A percentile compares a stretch with the other conserved stretches of the same genome.
These are phyloP conservation scores for Melieria picta DNA, from an alignment of 2,888 invertebrate genomes.

Conservation along the genomic window DNA sequence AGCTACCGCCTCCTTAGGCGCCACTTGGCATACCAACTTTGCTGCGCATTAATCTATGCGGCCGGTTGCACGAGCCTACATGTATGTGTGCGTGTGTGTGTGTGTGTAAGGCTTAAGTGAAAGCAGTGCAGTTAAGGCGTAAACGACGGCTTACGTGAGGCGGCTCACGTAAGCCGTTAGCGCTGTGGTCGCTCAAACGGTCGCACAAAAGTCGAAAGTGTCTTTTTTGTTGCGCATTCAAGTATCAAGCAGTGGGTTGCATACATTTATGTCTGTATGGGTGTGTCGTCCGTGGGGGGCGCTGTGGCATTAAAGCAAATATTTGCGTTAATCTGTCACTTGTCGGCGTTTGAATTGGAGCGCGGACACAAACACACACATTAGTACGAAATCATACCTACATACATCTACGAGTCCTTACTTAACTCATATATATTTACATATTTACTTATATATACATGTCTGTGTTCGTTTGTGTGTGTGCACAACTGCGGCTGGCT, in stretches of 20 bases:
- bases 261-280: neutral
- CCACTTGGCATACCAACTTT: conserved; percentile 39
- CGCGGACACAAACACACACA: neutral
- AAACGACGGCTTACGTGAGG: neutral
- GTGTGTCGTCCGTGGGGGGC: neutral
- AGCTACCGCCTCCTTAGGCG: too few species aligned
- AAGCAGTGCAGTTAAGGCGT: neutral
- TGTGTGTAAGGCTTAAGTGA: neutral
- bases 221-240: neutral
- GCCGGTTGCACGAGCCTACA: neutral
- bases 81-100: neutral
- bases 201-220: neutral
- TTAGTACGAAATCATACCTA: neutral
- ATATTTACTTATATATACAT: neutral
- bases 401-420: neutral
- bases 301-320: conserved; percentile 33
- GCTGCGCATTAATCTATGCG: neutral
- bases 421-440: neutral
- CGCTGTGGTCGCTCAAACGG: neutral
- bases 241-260: neutral
- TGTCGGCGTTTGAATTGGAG: conserved; percentile 12
- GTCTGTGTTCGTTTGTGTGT: conserved; percentile 2
- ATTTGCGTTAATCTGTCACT: conserved; percentile 40
- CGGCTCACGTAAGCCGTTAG: neutral
- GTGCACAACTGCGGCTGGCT: conserved; percentile 13